Conservation (phyloP, 2,888 invertebrate species). For the Pycnomerus fuliginosus region DNA sequence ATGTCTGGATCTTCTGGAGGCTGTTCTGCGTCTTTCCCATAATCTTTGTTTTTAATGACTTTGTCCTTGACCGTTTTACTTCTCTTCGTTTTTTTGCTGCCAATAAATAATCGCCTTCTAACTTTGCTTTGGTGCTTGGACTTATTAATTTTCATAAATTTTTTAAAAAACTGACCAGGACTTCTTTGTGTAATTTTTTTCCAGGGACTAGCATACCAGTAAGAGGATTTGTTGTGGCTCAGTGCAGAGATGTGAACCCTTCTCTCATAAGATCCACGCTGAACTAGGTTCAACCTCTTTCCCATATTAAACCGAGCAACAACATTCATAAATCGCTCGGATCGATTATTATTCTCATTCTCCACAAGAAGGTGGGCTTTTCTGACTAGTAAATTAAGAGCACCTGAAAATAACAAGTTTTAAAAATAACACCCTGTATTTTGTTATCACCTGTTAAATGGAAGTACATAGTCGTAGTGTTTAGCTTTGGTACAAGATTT, state of each 20-base stretch:
- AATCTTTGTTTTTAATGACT: slow-evolving; percentile 3
- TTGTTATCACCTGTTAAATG: background rate
- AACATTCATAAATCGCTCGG: slow-evolving; percentile 23
- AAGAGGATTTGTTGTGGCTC: slow-evolving; percentile 16
- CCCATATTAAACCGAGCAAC: slow-evolving; percentile 26
- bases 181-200: slow-evolving; percentile 11
- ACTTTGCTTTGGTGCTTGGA: slow-evolving; percentile 1
- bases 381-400: slow-evolving; percentile 11
- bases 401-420: slow-evolving; percentile 7
- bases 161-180: slow-evolving; percentile 13
- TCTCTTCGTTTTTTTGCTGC: background rate
- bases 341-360: slow-evolving; percentile 26
- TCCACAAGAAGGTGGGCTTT: slow-evolving; percentile 21
- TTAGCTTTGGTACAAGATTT: background rate
- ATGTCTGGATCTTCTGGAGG: no score
- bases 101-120: background rate
- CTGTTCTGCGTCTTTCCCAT: slow-evolving; percentile 10
- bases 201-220: slow-evolving; percentile 21
- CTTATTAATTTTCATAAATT: slow-evolving; percentile 7
- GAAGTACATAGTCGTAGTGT: background rate
- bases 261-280: slow-evolving; percentile 23
- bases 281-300: slow-evolving; percentile 26
- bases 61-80: background rate
- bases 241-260: slow-evolving; percentile 18
- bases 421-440: background rate